Percentiles rank a stretch among this genome's conserved stretches.
Evolutionary conservation across 1,140 invertebrate genomes (phyloP).

Genomic region (Telenomus remus): DNA sequence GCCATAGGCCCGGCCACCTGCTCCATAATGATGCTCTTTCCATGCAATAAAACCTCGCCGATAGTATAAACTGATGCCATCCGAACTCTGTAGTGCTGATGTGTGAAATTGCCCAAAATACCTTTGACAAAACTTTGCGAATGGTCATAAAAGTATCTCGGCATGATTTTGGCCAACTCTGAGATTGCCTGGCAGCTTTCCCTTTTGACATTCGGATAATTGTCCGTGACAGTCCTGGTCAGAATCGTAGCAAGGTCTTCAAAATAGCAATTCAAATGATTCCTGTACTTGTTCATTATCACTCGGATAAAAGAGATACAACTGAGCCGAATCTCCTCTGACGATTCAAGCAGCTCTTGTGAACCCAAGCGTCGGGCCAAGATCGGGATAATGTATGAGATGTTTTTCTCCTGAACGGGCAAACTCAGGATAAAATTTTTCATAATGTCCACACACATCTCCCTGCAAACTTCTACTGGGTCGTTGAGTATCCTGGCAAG

Average conservation of each 20-base stretch:
- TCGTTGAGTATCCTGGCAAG: slow-evolving; percentile 69
- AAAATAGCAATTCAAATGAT: slow-evolving; percentile 80
- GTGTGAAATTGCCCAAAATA: slow-evolving; percentile 36
- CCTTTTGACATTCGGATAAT: slow-evolving; percentile 39
- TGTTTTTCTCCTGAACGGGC: slow-evolving; percentile 80
- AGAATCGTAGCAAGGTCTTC: slow-evolving; percentile 86
- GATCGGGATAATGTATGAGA: slow-evolving; percentile 85
- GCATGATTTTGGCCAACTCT: slow-evolving; percentile 35
- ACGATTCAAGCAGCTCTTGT: slow-evolving; percentile 85
- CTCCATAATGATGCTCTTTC: slow-evolving; percentile 80
- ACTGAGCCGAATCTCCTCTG: slow-evolving; percentile 89
- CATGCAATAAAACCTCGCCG: slow-evolving; percentile 77
- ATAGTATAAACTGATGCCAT: slow-evolving; percentile 84
- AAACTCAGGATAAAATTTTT: slow-evolving; percentile 74
- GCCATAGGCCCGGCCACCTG: slow-evolving; percentile 81
- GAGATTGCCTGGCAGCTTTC: slow-evolving; percentile 46
- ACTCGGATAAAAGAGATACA: slow-evolving; percentile 80
- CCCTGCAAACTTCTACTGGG: slow-evolving; percentile 64
- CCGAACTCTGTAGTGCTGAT: slow-evolving; percentile 80
- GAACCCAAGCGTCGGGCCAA: slow-evolving; percentile 85
- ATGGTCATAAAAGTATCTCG: slow-evolving; percentile 23
- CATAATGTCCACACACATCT: slow-evolving; percentile 76
- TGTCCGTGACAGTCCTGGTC: slow-evolving; percentile 46
- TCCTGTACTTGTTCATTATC: slow-evolving; percentile 81
- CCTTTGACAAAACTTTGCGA: slow-evolving; percentile 42